A percentile compares a stretch with the other conserved stretches of the same genome.
Conservation (phyloP, 1,140 invertebrate genomes). For the Colletes gigas region DNA sequence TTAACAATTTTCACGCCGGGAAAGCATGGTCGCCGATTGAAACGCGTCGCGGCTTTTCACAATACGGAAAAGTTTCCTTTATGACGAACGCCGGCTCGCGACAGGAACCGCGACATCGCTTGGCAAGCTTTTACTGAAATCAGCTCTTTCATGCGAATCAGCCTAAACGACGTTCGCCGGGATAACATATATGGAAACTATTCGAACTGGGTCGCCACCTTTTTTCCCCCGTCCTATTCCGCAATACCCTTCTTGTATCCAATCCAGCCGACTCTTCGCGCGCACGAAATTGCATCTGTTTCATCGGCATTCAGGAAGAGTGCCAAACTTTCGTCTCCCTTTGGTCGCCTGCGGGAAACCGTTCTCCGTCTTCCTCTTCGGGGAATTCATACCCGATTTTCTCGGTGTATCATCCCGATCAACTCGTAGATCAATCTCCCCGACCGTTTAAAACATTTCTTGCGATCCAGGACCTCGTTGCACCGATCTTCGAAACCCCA, state of each 20-base stretch:
- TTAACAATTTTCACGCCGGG: neutral
- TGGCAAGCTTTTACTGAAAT: slow-evolving; percentile 50
- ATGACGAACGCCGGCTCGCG: neutral
- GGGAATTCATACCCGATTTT: neutral
- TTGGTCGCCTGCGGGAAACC: slow-evolving; percentile 12
- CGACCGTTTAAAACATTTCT: neutral
- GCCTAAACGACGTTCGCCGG: slow-evolving; percentile 24
- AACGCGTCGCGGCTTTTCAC: neutral
- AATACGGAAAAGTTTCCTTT: slow-evolving; percentile 1
- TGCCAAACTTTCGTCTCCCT: slow-evolving; percentile 47
- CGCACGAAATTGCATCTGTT: slow-evolving; percentile 62
- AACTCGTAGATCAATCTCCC: neutral
- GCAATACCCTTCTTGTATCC: slow-evolving; percentile 42
- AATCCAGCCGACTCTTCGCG: slow-evolving; percentile 37
- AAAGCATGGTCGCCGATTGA: neutral
- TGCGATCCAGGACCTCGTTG: neutral
- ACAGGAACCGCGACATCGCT: slow-evolving; percentile 7
- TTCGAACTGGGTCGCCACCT: slow-evolving; percentile 57
- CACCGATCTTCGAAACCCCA: too few species aligned
- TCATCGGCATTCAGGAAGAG: slow-evolving; percentile 60
- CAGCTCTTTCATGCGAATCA: slow-evolving; percentile 50
- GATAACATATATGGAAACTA: slow-evolving; percentile 52
- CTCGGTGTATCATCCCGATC: neutral
- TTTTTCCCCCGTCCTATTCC: slow-evolving; percentile 29
- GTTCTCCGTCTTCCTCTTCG: neutral